Conservation (phyloP, 37 sponge, comb jelly and placozoan genomes). For the Dysidea cf. avara region DNA sequence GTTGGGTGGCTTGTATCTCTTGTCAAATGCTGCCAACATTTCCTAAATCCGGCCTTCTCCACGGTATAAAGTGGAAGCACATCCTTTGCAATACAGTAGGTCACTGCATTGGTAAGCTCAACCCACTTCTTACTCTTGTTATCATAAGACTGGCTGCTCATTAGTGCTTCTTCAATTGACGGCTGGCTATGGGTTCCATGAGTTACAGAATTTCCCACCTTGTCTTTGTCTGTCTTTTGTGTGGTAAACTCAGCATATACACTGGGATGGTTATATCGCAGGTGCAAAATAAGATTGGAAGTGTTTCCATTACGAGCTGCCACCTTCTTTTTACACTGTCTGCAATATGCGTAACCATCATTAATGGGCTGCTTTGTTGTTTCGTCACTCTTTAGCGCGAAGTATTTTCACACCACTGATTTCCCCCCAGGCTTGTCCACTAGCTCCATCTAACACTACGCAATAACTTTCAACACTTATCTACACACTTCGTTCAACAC, state of each 20-base stretch:
- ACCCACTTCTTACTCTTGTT: constrained; percentile 15
- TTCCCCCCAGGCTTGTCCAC: constrained; percentile 17
- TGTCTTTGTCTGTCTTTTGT: background rate
- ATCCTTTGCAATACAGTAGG: constrained; percentile 23
- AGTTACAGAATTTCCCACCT: background rate
- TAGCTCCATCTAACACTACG: background rate
- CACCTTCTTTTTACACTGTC: constrained; percentile 6
- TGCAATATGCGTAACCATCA: constrained; percentile 13
- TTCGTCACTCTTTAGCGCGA: background rate
- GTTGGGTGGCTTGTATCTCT: constrained; percentile 7
- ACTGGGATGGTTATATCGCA: constrained; percentile 14
- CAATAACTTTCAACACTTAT: too few species aligned
- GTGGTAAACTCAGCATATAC: background rate
- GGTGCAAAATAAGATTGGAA: constrained; percentile 24
- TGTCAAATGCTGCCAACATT: constrained; percentile 7
- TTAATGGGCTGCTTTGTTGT: background rate
- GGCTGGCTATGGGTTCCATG: too few species aligned
- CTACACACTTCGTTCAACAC: too few species aligned
- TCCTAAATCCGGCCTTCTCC: constrained; percentile 23
- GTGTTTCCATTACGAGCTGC: constrained; percentile 28
- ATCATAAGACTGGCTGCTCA: constrained; percentile 9
- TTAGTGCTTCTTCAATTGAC: constrained; percentile 4
- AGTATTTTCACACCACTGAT: constrained; percentile 13
- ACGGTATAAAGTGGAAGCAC: constrained; percentile 16
- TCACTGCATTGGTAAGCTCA: constrained; percentile 14